Conservation (phyloP, 2,113 vertebrate genomes). For the Suncus etruscus region DNA sequence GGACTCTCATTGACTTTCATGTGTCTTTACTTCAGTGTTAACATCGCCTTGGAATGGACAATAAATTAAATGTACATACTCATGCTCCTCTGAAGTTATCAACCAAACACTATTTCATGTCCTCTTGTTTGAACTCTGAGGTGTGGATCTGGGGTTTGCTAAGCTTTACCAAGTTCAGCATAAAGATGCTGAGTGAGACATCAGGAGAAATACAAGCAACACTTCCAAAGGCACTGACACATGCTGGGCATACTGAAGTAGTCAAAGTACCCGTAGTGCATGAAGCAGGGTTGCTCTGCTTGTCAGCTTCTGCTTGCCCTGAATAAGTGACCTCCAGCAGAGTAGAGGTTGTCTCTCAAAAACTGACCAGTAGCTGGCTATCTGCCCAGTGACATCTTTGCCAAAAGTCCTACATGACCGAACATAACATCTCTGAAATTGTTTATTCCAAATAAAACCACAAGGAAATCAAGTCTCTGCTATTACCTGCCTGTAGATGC, state of each 20-base stretch:
- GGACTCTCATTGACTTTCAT: neutral
- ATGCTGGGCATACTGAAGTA: neutral
- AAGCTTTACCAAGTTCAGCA: neutral
- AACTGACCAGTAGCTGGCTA: neutral
- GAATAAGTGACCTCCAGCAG: neutral
- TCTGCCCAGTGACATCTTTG: neutral
- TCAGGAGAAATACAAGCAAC: neutral
- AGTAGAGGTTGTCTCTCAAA: neutral
- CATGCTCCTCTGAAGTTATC: neutral
- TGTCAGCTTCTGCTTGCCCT: fast-evolving
- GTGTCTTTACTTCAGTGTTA: constrained; percentile 48
- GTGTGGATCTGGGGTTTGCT: neutral
- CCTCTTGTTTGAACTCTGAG: neutral
- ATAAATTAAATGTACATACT: constrained; percentile 26
- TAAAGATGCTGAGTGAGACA: neutral
- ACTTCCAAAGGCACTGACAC: neutral
- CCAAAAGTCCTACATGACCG: neutral
- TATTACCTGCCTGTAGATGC: neutral
- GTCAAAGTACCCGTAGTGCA: neutral
- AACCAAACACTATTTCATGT: constrained; percentile 25
- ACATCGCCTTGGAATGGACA: constrained; percentile 53
- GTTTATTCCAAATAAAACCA: neutral
- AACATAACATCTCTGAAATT: neutral
- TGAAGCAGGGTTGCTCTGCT: neutral
- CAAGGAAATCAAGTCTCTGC: neutral